Evolutionary conservation across 2,113 vertebrate genomes (phyloP).

Genomic region (Pterocles burchelli): DNA sequence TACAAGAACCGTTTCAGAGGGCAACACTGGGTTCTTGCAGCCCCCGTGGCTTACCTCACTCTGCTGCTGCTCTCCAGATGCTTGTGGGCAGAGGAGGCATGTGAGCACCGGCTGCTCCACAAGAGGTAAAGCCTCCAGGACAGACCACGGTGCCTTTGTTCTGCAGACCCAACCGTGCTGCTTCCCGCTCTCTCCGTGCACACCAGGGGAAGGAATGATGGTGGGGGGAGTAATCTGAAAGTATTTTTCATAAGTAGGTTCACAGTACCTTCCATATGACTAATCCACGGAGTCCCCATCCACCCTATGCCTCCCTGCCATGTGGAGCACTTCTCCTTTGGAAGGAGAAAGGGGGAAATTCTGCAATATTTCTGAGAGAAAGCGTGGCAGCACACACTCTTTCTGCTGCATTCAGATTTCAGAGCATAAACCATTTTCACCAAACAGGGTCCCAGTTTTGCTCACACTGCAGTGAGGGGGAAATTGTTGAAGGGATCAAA

Average conservation of each 20-base stretch:
- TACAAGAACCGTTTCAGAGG: not conserved
- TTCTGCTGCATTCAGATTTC: not conserved
- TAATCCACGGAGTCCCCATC: not conserved
- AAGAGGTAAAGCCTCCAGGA: not conserved
- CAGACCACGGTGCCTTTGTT: not conserved
- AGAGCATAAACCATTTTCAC: not conserved
- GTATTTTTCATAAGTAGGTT: not conserved
- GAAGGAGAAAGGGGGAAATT: not conserved
- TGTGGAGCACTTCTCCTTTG: not conserved
- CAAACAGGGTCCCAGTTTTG: not conserved
- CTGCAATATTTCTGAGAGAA: not conserved
- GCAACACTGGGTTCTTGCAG: not conserved
- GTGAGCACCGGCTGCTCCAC: not conserved
- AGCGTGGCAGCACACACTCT: not conserved
- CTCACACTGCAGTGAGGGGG: not conserved
- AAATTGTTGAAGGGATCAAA: not conserved
- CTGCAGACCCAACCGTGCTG: not conserved
- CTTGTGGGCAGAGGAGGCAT: not conserved
- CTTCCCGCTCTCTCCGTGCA: not conserved
- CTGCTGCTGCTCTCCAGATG: not conserved
- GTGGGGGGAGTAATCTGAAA: fast-evolving
- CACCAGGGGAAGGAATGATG: not conserved
- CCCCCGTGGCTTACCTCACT: fast-evolving
- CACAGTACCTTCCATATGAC: not conserved
- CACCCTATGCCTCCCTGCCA: not conserved